phyloP scores from a whole-genome alignment of 2,797 vertebrate species.

The Lagorchestes hirsutus region DNA sequence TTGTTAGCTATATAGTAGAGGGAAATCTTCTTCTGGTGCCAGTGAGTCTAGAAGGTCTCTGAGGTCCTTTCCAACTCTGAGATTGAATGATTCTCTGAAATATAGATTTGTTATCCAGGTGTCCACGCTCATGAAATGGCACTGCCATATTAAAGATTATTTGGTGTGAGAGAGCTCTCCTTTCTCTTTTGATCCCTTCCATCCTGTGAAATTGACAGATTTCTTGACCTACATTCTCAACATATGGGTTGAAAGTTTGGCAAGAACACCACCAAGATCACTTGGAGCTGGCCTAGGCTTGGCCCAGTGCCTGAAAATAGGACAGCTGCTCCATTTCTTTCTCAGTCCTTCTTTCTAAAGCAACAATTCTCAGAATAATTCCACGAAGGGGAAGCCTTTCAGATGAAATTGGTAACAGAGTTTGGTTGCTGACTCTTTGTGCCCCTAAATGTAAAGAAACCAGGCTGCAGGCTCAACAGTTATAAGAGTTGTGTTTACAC shows the following conservation, averaged over 20 bases:
- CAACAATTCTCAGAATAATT: neutral
- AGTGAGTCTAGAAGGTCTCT: neutral
- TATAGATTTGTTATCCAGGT: neutral
- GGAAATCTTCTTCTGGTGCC: neutral
- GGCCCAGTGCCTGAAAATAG: neutral
- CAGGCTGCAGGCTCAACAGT: neutral
- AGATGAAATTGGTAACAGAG: neutral
- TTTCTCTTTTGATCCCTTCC: neutral
- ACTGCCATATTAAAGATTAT: neutral
- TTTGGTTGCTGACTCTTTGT: neutral
- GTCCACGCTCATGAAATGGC: neutral
- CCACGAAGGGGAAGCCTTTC: neutral
- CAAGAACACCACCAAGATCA: neutral
- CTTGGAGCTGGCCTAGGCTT: neutral
- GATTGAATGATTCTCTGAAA: neutral
- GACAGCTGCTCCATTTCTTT: neutral
- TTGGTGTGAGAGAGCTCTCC: neutral
- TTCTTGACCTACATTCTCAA: conserved; percentile 10
- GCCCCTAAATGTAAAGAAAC: neutral
- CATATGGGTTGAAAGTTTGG: neutral
- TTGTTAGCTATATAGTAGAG: neutral
- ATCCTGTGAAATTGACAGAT: neutral
- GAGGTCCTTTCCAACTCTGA: neutral
- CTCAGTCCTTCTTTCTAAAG: neutral
- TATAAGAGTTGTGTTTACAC: conserved; percentile 22